Conservation (phyloP, 2,888 invertebrate species). For the Synergus laeviventris region DNA sequence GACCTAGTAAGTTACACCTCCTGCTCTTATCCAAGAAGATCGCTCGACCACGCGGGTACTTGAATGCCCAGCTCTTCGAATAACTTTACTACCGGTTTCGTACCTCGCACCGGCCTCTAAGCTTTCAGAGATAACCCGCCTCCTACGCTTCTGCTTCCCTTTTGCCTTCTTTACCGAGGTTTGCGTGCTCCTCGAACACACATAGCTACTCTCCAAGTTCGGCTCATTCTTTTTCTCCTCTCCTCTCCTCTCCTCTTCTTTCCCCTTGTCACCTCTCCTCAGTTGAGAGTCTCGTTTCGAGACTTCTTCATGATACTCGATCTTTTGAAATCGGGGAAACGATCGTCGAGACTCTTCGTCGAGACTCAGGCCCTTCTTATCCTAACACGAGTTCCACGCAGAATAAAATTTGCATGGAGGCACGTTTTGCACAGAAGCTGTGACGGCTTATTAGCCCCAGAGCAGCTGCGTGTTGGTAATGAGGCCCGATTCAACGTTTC, state of each 20-base stretch:
- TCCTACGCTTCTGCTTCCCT: slow-evolving; percentile 60
- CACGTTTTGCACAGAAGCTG: slow-evolving; percentile 69
- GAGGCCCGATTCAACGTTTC: slow-evolving; percentile 61
- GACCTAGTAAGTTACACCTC: slow-evolving; percentile 75
- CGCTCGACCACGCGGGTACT: slow-evolving; percentile 68
- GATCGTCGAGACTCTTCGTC: slow-evolving; percentile 11
- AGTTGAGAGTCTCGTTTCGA: slow-evolving; percentile 15
- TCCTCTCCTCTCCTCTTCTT: slow-evolving; percentile 42
- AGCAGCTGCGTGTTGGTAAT: slow-evolving; percentile 73
- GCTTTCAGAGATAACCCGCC: slow-evolving; percentile 69
- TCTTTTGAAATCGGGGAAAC: slow-evolving; percentile 37
- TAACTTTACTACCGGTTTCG: slow-evolving; percentile 75
- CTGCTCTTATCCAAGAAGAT: slow-evolving; percentile 72
- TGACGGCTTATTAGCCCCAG: slow-evolving; percentile 72
- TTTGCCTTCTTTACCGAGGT: slow-evolving; percentile 41
- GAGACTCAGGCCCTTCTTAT: background rate
- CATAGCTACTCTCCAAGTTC: slow-evolving; percentile 32
- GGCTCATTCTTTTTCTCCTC: slow-evolving; percentile 41
- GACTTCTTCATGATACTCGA: slow-evolving; percentile 40
- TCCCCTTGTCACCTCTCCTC: too few species aligned
- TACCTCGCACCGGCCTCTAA: slow-evolving; percentile 68
- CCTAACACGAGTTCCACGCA: slow-evolving; percentile 26
- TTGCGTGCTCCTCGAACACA: slow-evolving; percentile 44
- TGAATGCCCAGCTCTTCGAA: slow-evolving; percentile 69
- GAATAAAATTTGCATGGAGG: slow-evolving; percentile 46